phyloP scores from a whole-genome alignment of 2,113 vertebrate species.

The Numida meleagris region DNA sequence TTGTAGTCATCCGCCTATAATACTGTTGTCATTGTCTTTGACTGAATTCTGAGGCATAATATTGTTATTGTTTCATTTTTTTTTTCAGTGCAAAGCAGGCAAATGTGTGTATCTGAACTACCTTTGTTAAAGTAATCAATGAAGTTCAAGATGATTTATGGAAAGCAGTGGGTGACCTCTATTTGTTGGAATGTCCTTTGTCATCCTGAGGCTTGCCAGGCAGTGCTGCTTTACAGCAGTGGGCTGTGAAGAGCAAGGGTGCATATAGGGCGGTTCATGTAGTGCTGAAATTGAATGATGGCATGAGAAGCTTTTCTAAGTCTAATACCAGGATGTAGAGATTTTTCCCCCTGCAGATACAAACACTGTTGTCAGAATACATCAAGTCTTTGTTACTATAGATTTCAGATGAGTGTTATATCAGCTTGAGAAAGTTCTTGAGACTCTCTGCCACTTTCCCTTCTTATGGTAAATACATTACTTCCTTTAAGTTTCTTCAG shows the following conservation, averaged over 20 bases:
- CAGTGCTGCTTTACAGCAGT: slow-evolving; percentile 13
- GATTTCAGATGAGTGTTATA: background rate
- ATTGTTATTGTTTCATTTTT: background rate
- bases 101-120: background rate
- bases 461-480: slow-evolving; percentile 52
- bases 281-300: background rate
- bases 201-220: slow-evolving; percentile 48
- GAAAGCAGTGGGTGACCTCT: slow-evolving; percentile 51
- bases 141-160: slow-evolving; percentile 55
- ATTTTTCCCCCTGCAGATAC: background rate
- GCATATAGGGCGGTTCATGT: background rate
- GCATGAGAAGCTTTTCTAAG: slow-evolving; percentile 3
- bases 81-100: background rate
- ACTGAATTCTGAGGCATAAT: background rate
- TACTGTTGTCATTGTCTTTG: background rate
- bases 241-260: slow-evolving; percentile 28
- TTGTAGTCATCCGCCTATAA: background rate
- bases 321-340: background rate
- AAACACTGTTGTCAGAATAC: background rate
- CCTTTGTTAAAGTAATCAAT: slow-evolving; percentile 41
- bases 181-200: slow-evolving; percentile 50
- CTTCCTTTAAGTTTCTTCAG: slow-evolving; percentile 66
- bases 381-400: background rate
- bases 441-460: background rate
- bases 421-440: background rate